Conservation (phyloP, 1,140 invertebrate species). For the Sitophilus oryzae region DNA sequence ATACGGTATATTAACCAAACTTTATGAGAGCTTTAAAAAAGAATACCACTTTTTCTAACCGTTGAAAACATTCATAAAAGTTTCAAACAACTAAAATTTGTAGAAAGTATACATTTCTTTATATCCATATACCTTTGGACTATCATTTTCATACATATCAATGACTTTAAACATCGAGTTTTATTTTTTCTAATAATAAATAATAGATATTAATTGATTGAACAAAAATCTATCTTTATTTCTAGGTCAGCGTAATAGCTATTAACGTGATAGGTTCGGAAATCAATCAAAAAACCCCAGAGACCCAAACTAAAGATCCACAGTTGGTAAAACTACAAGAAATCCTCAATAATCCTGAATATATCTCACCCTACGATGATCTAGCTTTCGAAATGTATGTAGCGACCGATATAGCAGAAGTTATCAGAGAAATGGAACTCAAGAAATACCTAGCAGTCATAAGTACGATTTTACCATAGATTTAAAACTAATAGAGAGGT, state of each 20-base stretch:
- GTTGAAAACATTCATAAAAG: too few relatives aligned
- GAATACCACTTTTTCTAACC: too few relatives aligned
- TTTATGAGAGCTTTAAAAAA: too few relatives aligned
- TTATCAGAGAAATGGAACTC: constrained; percentile 80
- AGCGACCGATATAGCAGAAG: constrained; percentile 82
- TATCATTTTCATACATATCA: too few relatives aligned
- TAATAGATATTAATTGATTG: background rate
- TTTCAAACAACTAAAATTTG: too few relatives aligned
- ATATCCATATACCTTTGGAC: too few relatives aligned
- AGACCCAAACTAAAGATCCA: constrained; percentile 14
- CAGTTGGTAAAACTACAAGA: constrained; percentile 39
- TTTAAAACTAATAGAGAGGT: constrained; percentile 7
- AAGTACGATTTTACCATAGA: constrained; percentile 45
- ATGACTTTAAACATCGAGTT: too few relatives aligned
- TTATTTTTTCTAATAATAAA: too few relatives aligned
- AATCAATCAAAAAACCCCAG: constrained; percentile 15
- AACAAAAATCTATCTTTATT: constrained; percentile 30
- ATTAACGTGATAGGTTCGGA: constrained; percentile 42
- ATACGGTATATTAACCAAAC: too few relatives aligned
- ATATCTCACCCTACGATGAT: constrained; percentile 85
- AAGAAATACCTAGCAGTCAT: constrained; percentile 80
- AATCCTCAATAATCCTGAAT: constrained; percentile 51
- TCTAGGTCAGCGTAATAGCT: constrained; percentile 44
- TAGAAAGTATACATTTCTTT: too few relatives aligned
- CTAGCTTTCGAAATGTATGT: constrained; percentile 97